phyloP scores from a whole-genome alignment of 2,888 invertebrate species.

The Nowickia ferox region DNA sequence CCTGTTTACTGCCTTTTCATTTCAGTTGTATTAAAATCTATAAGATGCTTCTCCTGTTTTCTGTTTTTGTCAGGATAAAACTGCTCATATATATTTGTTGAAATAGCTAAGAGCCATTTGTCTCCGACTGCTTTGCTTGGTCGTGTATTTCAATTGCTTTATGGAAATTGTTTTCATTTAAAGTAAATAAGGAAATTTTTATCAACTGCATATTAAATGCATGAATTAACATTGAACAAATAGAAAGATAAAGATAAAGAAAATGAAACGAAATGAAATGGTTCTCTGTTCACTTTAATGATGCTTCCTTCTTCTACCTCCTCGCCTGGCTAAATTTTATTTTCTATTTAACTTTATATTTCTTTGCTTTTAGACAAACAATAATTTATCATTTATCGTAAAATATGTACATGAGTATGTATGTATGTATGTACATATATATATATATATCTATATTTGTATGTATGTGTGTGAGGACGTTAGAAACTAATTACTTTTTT shows the following conservation, averaged over 20 bases:
- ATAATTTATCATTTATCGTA: slow-evolving; percentile 52
- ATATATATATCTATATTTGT: background rate
- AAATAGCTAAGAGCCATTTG: slow-evolving; percentile 46
- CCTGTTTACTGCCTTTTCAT: slow-evolving; percentile 15
- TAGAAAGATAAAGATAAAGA: slow-evolving; percentile 1
- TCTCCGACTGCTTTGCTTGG: slow-evolving; percentile 16
- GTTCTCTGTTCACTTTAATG: background rate
- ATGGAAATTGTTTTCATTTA: slow-evolving; percentile 43
- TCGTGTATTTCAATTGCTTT: slow-evolving; percentile 33
- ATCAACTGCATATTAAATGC: slow-evolving; percentile 63
- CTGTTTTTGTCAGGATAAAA: slow-evolving; percentile 10
- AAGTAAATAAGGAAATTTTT: slow-evolving; percentile 47
- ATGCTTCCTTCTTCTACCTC: background rate
- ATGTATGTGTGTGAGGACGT: background rate
- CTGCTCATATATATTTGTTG: background rate
- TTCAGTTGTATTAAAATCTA: slow-evolving; percentile 38
- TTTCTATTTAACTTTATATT: slow-evolving; percentile 8
- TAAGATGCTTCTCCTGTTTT: slow-evolving; percentile 21
- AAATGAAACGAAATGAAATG: slow-evolving; percentile 16
- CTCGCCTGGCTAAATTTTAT: background rate
- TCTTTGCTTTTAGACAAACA: slow-evolving; percentile 24
- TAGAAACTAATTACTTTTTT: slow-evolving; percentile 44
- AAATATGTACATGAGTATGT: background rate
- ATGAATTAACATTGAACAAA: slow-evolving; percentile 50
- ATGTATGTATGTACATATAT: background rate